Conservation (phyloP, 30 jellyfish, hydroid and myxozoan genomes). For the Haliclystus octoradiatus region DNA sequence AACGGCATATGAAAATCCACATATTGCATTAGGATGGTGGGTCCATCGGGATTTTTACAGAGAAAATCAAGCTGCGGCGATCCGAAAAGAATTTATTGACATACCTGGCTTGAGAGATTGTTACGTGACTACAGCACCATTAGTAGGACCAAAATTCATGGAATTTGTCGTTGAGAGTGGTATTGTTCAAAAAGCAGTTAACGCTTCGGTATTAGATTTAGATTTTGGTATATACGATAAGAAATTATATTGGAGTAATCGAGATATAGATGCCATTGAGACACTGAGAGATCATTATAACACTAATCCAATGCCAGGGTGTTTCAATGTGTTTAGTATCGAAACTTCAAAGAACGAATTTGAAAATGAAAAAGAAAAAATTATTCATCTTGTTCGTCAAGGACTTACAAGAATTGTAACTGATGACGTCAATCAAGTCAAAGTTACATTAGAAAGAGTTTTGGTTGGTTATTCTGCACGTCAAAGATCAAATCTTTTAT, state of each 20-base stretch:
- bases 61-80: conserved; percentile 19
- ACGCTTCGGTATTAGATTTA: conserved; percentile 58
- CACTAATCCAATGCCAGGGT: conserved; percentile 10
- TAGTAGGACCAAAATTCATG: conserved; percentile 22
- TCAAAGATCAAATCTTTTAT: no score
- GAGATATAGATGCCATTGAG: conserved; percentile 1
- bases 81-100: conserved; percentile 56
- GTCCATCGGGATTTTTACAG: conserved; percentile 33
- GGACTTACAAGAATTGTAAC: conserved; percentile 39
- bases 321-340: conserved; percentile 10
- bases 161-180: conserved; percentile 65
- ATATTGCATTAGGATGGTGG: conserved; percentile 62
- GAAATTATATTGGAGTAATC: conserved; percentile 9
- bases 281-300: conserved; percentile 12
- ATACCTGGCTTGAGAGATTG: conserved; percentile 43
- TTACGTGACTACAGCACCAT: conserved; percentile 44
- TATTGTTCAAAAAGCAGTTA: conserved; percentile 53
- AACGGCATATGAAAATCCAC: conserved; percentile 27
- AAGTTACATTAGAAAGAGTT: background rate
- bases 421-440: conserved; percentile 23
- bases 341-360: background rate
- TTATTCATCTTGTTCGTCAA: background rate
- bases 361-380: conserved; percentile 1
- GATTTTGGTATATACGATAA: conserved; percentile 34
- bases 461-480: background rate